Conservation (phyloP, 2,797 vertebrate species). For the Menidia menidia region DNA sequence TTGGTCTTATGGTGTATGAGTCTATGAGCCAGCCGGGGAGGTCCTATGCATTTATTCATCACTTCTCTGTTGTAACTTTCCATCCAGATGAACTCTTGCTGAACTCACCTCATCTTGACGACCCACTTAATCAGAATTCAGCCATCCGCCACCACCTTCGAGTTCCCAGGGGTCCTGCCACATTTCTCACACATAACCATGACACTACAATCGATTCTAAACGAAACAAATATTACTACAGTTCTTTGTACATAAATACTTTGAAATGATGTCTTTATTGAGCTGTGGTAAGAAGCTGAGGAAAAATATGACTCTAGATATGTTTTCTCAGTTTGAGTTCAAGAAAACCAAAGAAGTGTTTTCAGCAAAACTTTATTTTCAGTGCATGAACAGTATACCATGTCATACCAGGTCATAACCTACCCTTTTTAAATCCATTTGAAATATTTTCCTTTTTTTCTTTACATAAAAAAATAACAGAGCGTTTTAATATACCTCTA, state of each 20-base stretch:
- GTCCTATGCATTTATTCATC: background rate
- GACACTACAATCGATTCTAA: too few species aligned
- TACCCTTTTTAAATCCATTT: conserved; percentile 74
- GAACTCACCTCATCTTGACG: background rate
- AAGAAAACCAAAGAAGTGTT: conserved; percentile 46
- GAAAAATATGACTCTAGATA: background rate
- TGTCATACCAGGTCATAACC: conserved; percentile 74
- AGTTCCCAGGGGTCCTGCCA: background rate
- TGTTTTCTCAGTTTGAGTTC: conserved; percentile 11
- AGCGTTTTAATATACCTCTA: conserved; percentile 94
- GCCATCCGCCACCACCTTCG: background rate
- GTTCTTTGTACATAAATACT: too few species aligned
- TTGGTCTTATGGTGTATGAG: background rate
- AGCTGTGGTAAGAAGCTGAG: background rate
- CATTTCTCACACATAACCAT: background rate
- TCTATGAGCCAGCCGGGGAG: background rate
- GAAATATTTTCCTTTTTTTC: conserved; percentile 83
- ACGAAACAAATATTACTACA: too few species aligned
- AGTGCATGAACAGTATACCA: conserved; percentile 87
- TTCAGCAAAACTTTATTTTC: conserved; percentile 82
- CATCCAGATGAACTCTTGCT: background rate
- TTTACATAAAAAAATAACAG: conserved; percentile 99
- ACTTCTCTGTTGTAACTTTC: background rate
- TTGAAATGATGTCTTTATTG: too few species aligned
- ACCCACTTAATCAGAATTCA: background rate